Evolutionary conservation across 1,140 invertebrate species (phyloP), one percentile per base, ranked within the genome.

Genomic region (Caenorhabditis elegans): DNA sequence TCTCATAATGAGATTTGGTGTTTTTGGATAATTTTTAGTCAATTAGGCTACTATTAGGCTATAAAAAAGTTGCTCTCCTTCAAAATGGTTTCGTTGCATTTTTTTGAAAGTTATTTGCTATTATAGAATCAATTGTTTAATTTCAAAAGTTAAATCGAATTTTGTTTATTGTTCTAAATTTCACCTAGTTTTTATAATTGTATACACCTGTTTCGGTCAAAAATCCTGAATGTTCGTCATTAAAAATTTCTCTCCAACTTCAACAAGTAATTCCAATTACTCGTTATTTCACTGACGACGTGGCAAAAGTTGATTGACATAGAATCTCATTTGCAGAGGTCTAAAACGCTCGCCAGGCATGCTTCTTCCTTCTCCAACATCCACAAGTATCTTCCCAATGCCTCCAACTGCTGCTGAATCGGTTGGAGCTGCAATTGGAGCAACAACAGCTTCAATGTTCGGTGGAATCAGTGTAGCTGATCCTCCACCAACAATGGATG

Each of bases 321-420:
- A 46, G 22, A 49, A 6, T 49, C 19, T 49, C 36, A 43, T 53
- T 47, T 78, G 10, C 82, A 85, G 24, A 60, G 89, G 87, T 60
- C 76, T 88, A 10, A 88, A 89, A 85, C 82, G 88, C 36, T 88
- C 88, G n/a, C 88, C 88, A 19, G 88, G 87, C 11, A 88, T 88
- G 88, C 90, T 89, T 76, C 82, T 88, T 19, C 75, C 80, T 19
- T 48, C 80, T 77, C 31, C 76, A 28, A 77, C 76, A 22, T 77
- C 76, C 13, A 48, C 76, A 2, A 51, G n/a, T 49, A 34, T 24
- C 19, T 77, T 77, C 76, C 46, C 76, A 13, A 34, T 70, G 34
- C 60, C 60, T 70, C 46, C 76, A 51, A 77, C 76, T n/a, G 46
- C 48, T 77, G 43, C 76, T 49, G 76, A 48, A 49, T 77, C 76